Base-by-base conservation (phyloP, 2,113 vertebrate species). In the Nerophis ophidion region DNA sequence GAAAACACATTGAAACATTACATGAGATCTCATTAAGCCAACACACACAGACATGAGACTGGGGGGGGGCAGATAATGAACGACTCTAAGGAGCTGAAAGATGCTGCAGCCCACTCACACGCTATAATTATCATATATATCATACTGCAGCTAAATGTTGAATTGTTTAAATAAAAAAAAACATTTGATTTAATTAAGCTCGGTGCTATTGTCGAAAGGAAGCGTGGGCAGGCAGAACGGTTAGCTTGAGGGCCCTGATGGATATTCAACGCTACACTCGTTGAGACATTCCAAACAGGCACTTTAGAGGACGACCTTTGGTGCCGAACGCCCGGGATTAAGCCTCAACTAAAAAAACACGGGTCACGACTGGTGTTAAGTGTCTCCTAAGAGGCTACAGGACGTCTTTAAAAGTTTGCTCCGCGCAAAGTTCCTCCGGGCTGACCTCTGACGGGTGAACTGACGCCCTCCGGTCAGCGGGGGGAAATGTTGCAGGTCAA, bases 91-190 rank as follows among this genome's bases (percentile, higher is more conserved):
- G 69, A 62, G 63, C 50, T 73, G 65, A 68, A 74, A 61, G 48
- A 74, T 74, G 55, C 69, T 50, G 10, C 14, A 61, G 49, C 66
- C 63, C 55, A 71, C 64, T 70, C 64, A 73, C 66, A 52, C 65
- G 52, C 35, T 55, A 51, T 74, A 68, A 86, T 89, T 84, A 87
- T 70, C 77, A 86, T 83, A 84, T 82, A 80, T 86, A 86, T 83
- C 80, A 63, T 78, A 56, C 71, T 71, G 49, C 62, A 65, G 61
- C 66, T 78, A 66, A 74, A 50, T 77, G 75, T 77, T 55, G 79
- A 63, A 77, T 58, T 59, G 70, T 65, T 69, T 80, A 86, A 85
- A 81, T 69, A 85, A 70, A 68, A 70, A 68, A 62, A 63, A 40
- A 13, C 40, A 54, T 50, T 60, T 57, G 62, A 65, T 68, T 60